Evolutionary conservation across 1,140 invertebrate genomes (phyloP).

Genomic region (Varroa destructor): DNA sequence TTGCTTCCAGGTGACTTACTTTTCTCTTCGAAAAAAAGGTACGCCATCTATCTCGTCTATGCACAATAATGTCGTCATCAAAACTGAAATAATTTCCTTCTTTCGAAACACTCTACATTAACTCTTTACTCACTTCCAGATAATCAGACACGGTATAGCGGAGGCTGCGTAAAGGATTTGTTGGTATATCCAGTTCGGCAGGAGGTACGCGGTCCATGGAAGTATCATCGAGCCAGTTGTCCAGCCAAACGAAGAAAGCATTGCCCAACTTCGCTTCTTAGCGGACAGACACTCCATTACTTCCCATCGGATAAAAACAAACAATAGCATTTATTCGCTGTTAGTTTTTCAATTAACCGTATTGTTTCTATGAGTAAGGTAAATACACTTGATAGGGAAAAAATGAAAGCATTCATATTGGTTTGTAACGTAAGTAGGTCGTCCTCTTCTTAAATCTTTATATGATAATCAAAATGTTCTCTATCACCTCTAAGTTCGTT

Average conservation of each 20-base stretch:
- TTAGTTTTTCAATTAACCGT: not conserved
- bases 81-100: not conserved
- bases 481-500: too few relatives aligned
- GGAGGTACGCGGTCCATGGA: conserved; percentile 19
- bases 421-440: too few relatives aligned
- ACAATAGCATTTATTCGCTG: too few relatives aligned
- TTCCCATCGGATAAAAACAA: not conserved
- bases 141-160: not conserved
- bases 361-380: not conserved
- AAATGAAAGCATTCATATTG: too few relatives aligned
- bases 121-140: not conserved
- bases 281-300: conserved; percentile 20
- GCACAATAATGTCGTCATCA: too few relatives aligned
- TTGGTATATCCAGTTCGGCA: conserved; percentile 16
- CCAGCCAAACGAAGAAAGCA: conserved; percentile 18
- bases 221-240: not conserved
- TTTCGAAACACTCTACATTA: not conserved
- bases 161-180: conserved; percentile 12
- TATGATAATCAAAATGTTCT: too few relatives aligned
- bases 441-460: too few relatives aligned
- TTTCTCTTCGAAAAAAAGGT: too few relatives aligned
- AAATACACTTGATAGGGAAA: not conserved
- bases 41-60: too few relatives aligned
- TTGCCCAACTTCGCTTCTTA: not conserved
- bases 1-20: too few relatives aligned